These are phyloP conservation scores for Scaptomyza tumidula DNA, from an alignment of 2,888 invertebrate species.

Conservation along the genomic window DNA sequence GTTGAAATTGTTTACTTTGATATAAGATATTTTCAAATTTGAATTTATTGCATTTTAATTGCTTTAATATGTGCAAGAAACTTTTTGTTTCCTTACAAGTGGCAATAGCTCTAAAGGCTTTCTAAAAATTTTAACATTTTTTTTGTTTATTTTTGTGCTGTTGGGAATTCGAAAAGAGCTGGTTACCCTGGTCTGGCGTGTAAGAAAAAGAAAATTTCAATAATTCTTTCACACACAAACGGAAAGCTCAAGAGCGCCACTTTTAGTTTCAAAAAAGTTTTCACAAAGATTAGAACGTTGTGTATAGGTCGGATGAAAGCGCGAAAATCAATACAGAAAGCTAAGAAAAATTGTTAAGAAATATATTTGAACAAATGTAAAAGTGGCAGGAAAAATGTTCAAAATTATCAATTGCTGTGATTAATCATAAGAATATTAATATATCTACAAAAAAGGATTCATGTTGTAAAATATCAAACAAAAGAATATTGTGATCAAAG, in stretches of 20 bases:
- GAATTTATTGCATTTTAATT: slow-evolving; percentile 25
- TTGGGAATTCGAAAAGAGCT: slow-evolving; percentile 45
- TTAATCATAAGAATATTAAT: not conserved
- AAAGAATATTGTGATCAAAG: slow-evolving; percentile 29
- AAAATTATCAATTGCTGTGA: not conserved
- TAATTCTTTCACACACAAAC: slow-evolving; percentile 68
- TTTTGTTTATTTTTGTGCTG: slow-evolving; percentile 26
- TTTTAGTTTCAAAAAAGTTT: slow-evolving; percentile 82
- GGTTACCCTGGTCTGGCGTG: slow-evolving; percentile 57
- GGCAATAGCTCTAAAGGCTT: slow-evolving; percentile 11
- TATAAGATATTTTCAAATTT: not conserved
- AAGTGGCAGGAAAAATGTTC: slow-evolving; percentile 4
- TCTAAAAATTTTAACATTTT: slow-evolving; percentile 20
- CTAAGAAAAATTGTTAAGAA: slow-evolving; percentile 42
- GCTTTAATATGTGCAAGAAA: not conserved
- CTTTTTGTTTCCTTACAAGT: slow-evolving; percentile 9
- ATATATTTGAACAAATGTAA: slow-evolving; percentile 16
- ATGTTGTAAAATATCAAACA: not conserved
- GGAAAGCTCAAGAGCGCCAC: slow-evolving; percentile 58
- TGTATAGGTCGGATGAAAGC: slow-evolving; percentile 29
- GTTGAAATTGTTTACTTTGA: not conserved
- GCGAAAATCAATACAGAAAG: slow-evolving; percentile 55
- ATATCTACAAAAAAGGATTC: not conserved
- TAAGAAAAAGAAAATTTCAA: slow-evolving; percentile 67
- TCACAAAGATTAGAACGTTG: slow-evolving; percentile 72